phyloP scores from a whole-genome alignment of 2,113 vertebrate genomes.

The Thermophis baileyi region DNA sequence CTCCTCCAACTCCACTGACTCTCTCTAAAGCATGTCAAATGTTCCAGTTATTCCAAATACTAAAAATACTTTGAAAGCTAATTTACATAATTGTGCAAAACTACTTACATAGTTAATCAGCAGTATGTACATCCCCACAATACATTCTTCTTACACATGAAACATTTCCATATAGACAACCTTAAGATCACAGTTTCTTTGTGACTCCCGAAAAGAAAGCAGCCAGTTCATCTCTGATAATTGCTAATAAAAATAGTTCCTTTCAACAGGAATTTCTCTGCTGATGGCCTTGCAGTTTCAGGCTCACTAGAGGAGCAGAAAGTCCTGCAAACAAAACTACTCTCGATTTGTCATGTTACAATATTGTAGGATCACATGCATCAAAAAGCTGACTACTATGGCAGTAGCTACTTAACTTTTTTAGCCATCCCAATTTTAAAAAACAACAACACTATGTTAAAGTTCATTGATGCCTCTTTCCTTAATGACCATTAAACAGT shows the following conservation, averaged over 20 bases:
- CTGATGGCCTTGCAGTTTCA: conserved; percentile 27
- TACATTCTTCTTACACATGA: background rate
- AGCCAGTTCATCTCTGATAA: conserved; percentile 18
- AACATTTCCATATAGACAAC: background rate
- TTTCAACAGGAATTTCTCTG: conserved; percentile 39
- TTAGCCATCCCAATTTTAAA: background rate
- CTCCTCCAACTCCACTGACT: background rate
- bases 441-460: background rate
- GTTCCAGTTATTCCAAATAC: background rate
- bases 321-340: background rate
- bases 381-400: fast-evolving
- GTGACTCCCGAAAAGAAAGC: conserved; percentile 22
- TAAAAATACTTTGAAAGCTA: background rate
- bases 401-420: background rate
- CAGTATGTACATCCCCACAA: background rate
- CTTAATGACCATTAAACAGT: background rate
- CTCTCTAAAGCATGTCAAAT: background rate
- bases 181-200: conserved; percentile 20
- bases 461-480: background rate
- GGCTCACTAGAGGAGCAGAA: background rate
- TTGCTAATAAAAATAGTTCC: conserved; percentile 45
- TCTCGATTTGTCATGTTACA: conserved; percentile 9
- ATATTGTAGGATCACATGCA: background rate
- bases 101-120: background rate
- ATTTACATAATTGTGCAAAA: background rate